Conservation (phyloP, 2,888 invertebrate genomes). For the Caenorhabditis sp. region DNA sequence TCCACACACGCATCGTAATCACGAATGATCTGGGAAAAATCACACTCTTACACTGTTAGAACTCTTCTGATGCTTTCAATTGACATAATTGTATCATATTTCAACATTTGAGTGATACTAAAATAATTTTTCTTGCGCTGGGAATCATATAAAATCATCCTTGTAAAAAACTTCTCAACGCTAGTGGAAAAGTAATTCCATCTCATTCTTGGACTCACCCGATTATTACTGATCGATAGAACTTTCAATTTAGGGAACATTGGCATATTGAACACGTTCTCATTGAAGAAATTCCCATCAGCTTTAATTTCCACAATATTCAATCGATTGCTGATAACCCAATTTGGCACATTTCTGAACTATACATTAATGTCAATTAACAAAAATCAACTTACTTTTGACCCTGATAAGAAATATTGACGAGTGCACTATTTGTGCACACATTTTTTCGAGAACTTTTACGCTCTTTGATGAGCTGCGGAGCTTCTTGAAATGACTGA, state of each 20-base stretch:
- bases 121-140: too few relatives aligned
- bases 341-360: slow-evolving; percentile 40
- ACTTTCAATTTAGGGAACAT: slow-evolving; percentile 46
- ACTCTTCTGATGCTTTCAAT: too few relatives aligned
- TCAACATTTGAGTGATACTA: too few relatives aligned
- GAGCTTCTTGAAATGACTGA: slow-evolving; percentile 8
- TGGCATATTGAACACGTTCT: slow-evolving; percentile 59
- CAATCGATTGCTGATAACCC: slow-evolving; percentile 49
- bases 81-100: too few relatives aligned
- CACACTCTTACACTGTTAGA: too few relatives aligned
- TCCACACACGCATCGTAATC: too few relatives aligned
- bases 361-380: slow-evolving; percentile 38
- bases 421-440: not conserved
- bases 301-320: slow-evolving; percentile 54
- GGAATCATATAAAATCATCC: too few relatives aligned
- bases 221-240: slow-evolving; percentile 47
- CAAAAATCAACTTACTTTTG: slow-evolving; percentile 3
- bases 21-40: too few relatives aligned
- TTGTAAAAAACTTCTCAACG: too few relatives aligned
- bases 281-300: slow-evolving; percentile 60
- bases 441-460: not conserved
- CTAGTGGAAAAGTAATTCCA: too few relatives aligned
- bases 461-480: not conserved
- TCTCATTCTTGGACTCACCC: not conserved
- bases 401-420: slow-evolving; percentile 6